phyloP scores from a whole-genome alignment of 2,888 invertebrate genomes.

The Hoplodrina ambigua region DNA sequence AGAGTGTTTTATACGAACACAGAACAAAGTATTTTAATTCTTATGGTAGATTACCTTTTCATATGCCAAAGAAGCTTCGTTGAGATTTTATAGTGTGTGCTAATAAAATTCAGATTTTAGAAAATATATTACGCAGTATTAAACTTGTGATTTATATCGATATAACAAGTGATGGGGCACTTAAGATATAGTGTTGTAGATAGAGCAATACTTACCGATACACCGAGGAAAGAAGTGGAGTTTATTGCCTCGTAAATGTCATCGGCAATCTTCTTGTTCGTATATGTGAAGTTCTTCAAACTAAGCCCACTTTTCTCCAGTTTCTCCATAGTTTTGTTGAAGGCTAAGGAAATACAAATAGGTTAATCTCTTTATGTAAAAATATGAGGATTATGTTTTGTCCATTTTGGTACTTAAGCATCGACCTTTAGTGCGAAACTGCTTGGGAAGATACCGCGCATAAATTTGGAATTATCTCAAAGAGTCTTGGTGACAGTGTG shows the following conservation, averaged over 20 bases:
- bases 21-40: slow-evolving; percentile 5
- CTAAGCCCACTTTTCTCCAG: slow-evolving; percentile 95
- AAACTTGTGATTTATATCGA: slow-evolving; percentile 31
- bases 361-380: slow-evolving; percentile 33
- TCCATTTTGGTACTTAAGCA: slow-evolving; percentile 22
- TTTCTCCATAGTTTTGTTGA: slow-evolving; percentile 98
- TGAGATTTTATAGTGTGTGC: background rate
- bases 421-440: slow-evolving; percentile 39
- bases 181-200: slow-evolving; percentile 44
- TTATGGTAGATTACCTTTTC: background rate
- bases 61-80: background rate
- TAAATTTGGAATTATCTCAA: slow-evolving; percentile 51
- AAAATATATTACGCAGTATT: slow-evolving; percentile 8
- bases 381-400: slow-evolving; percentile 34
- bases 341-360: slow-evolving; percentile 90
- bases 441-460: slow-evolving; percentile 26
- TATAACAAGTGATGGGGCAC: slow-evolving; percentile 31
- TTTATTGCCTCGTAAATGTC: slow-evolving; percentile 99
- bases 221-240: slow-evolving; percentile 99
- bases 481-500: slow-evolving; percentile 46
- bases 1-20: background rate
- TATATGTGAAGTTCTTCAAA: slow-evolving; percentile 98
- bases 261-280: slow-evolving; percentile 97
- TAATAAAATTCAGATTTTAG: slow-evolving; percentile 24
- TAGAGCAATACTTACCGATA: slow-evolving; percentile 94